Evolutionary conservation across 2,888 invertebrate species (phyloP), one percentile per base, ranked within the genome.

Genomic region (Caenorhabditis sp.): DNA sequence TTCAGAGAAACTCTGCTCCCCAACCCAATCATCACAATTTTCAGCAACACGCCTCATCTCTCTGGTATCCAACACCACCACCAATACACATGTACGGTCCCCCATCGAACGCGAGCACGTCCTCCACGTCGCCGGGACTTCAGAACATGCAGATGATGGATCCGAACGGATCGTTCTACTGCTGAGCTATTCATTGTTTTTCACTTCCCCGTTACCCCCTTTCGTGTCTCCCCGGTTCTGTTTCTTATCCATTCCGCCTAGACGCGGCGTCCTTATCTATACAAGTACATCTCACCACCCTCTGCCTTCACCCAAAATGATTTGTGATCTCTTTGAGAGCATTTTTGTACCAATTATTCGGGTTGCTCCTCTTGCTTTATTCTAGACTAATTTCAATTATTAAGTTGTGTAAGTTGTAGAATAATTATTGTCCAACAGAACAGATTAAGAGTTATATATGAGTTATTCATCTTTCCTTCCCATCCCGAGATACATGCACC

Each of bases 371-470:
- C 12, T 10, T 54, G 16, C 19, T 74, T n/a, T 74, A 64, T 75
- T 75, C 54, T 75, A 41, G 66, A 66, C 26, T 75, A 75, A 66
- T 66, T 74, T 26, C 10, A 38, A 12, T 12, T 54, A 75, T 49
- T 59, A 68, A 56, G n/a, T n/a, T n/a, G n/a, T n/a, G n/a, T 66
- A 56, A 76, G 56, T 58, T 59, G 68, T 76, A 68, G 74, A 47
- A 38, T 75, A 75, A 63, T 75, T 63, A 72, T 54, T 38, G 56
- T 38, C 22, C 38, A 5, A 51, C 41, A 69, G 54, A 69, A 38
- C 38, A 69, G 56, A 69, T 54, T 68, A 68, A 68, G 66, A 68
- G 66, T 68, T 56, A 26, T 16, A 19, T 58, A 26, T 58, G 19
- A 58, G 31, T 58, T 58, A 19, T 38, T 38, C 38, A 38, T 47